Evolutionary conservation across 2,888 invertebrate species (phyloP).

Genomic region (Scaptomyza tumidula): DNA sequence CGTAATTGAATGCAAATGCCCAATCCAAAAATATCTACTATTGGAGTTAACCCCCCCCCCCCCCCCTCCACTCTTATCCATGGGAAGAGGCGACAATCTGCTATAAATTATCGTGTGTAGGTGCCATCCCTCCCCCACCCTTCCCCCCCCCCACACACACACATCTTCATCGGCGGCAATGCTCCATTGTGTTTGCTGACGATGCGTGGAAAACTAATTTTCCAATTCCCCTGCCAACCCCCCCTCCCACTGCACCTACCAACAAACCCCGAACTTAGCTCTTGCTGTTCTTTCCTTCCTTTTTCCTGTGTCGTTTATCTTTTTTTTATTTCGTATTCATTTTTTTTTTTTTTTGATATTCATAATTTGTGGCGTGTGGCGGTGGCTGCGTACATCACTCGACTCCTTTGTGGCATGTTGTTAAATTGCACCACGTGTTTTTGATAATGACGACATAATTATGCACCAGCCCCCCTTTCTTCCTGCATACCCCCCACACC

Average conservation of each 20-base stretch:
- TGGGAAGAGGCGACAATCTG: slow-evolving; percentile 74
- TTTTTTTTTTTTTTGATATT: slow-evolving; percentile 63
- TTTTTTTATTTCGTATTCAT: neutral
- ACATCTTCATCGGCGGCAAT: slow-evolving; percentile 33
- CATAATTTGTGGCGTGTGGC: slow-evolving; percentile 77
- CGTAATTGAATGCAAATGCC: slow-evolving; percentile 83
- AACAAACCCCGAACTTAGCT: no score
- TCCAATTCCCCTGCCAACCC: slow-evolving; percentile 33
- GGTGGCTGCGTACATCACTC: slow-evolving; percentile 31
- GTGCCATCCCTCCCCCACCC: slow-evolving; percentile 51
- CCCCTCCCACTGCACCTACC: no score
- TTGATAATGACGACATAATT: slow-evolving; percentile 83
- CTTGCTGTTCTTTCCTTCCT: slow-evolving; percentile 9
- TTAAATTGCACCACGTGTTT: slow-evolving; percentile 84
- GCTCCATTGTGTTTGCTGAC: slow-evolving; percentile 83
- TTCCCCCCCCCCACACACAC: neutral
- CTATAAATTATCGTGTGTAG: slow-evolving; percentile 82
- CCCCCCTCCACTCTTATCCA: neutral
- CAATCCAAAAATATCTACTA: slow-evolving; percentile 67
- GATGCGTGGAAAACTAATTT: slow-evolving; percentile 85
- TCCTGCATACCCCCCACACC: neutral
- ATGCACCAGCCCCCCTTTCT: slow-evolving; percentile 11
- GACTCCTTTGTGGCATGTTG: slow-evolving; percentile 55
- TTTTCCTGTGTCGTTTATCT: slow-evolving; percentile 70
- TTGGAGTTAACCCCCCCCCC: slow-evolving; percentile 18